Evolutionary conservation across 2,113 vertebrate genomes (phyloP), one percentile per base, ranked within the genome.

Genomic region (Talpa occidentalis): DNA sequence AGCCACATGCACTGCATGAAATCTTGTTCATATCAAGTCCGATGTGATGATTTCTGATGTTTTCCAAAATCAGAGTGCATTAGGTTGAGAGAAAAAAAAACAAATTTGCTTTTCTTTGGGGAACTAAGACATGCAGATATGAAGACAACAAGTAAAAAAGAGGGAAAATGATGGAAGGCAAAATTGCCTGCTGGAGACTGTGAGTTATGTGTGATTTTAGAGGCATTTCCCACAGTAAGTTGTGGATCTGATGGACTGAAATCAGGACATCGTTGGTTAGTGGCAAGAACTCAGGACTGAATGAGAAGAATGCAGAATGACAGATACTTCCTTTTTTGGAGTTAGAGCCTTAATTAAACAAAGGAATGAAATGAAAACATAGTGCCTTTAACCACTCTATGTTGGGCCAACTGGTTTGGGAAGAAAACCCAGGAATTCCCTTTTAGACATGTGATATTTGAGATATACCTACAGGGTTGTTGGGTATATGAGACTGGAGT

Each of bases 31-130:
- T 62, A 64, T 14, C 14, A 17, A 89, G 56, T 42, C 84, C 92
- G 24, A 52, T 59, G n/a, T 56, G 49, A 91, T 37, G 22, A 40
- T 77, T 78, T 90, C 92, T 87, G 87, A 49, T 80, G 54, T 90
- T 88, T 90, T 84, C 77, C 37, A 37, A 77, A 93, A 88, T 59
- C 59, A 26, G 9, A 56, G 12, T 77, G 14, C 9, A 17, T 93
- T 74, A 54, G 30, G 67, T 47, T 54, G 42, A 1, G 26, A 15
- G 4, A 59, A 21, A 16, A 69, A 64, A 47, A 64, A 9, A 82
- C 35, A 14, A n/a, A 56, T 56, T 59, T 56, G 26, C 70, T 86
- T 93, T 54, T 54, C 22, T 84, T 76, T 74, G 40, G 60, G 35
- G 52, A 84, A 93, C 81, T 24, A 80, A 52, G 73, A 35, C n/a